Evolutionary conservation across 2,888 invertebrate species (phyloP).

Genomic region (Pomacea canaliculata): DNA sequence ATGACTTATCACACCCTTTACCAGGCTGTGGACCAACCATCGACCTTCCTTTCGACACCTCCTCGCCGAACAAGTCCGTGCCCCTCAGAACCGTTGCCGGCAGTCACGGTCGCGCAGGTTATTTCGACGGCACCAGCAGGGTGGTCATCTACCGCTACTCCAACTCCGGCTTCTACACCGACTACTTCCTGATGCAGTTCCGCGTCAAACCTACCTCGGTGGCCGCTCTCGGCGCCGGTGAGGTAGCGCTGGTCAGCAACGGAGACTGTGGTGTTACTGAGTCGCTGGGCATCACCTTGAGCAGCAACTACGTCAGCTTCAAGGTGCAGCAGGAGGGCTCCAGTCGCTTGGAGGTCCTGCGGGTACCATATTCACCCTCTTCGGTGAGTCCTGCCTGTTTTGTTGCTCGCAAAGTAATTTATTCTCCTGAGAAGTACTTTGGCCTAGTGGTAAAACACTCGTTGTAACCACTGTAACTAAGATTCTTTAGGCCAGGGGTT

Average conservation of each 20-base stretch:
- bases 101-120: neutral
- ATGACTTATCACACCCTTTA: no score
- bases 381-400: conserved; percentile 5
- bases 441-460: no score
- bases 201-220: conserved; percentile 15
- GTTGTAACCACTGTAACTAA: no score
- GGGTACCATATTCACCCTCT: conserved; percentile 1
- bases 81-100: neutral
- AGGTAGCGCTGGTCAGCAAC: conserved; percentile 33
- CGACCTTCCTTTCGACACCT: conserved; percentile 4
- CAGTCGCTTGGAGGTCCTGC: neutral
- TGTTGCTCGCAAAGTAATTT: no score
- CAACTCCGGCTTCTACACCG: conserved; percentile 34
- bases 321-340: conserved; percentile 23
- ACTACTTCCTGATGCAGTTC: conserved; percentile 30
- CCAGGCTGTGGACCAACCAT: conserved; percentile 9
- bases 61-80: neutral
- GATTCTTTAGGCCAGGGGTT: no score
- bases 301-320: conserved; percentile 25
- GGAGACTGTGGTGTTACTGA: conserved; percentile 32
- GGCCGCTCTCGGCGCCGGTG: neutral
- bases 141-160: conserved; percentile 29
- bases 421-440: no score
- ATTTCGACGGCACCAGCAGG: conserved; percentile 24
- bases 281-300: conserved; percentile 33